These are phyloP conservation scores for Limenitis camilla DNA, from an alignment of 2,888 invertebrate genomes.

Conservation along the genomic window DNA sequence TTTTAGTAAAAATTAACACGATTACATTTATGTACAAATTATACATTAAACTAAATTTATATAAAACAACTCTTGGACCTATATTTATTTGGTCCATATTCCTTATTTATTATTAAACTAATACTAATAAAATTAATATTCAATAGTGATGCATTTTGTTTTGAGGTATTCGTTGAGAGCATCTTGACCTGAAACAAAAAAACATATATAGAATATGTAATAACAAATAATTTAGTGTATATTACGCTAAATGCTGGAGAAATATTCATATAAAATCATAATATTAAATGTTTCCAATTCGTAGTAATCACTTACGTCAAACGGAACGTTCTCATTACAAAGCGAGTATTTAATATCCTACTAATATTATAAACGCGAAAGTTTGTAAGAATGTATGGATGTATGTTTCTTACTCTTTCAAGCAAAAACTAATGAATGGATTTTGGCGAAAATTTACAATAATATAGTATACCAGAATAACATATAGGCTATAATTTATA, in stretches of 20 bases:
- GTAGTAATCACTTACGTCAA: too few species aligned
- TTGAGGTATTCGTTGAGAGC: constrained; percentile 95
- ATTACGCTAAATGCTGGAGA: neutral
- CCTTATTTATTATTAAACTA: neutral
- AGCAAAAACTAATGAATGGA: too few species aligned
- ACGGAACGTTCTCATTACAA: too few species aligned
- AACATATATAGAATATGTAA: constrained; percentile 9
- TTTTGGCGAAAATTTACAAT: too few species aligned
- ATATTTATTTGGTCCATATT: neutral
- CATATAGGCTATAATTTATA: too few species aligned
- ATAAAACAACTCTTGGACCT: too few species aligned
- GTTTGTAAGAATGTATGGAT: too few species aligned
- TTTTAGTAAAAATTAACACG: neutral
- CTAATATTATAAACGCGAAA: too few species aligned
- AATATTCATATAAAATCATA: neutral
- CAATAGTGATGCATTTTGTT: constrained; percentile 95
- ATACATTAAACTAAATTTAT: neutral
- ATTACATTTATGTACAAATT: neutral
- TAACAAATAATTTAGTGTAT: neutral
- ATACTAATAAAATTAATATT: constrained; percentile 76
- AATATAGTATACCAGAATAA: too few species aligned
- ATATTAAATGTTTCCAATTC: constrained; percentile 16
- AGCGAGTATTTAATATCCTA: too few species aligned
- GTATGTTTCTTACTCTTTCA: too few species aligned
- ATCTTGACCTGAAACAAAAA: constrained; percentile 83